A percentile compares a stretch with the other conserved stretches of the same genome.
These are phyloP conservation scores for Amphiprion clarkii DNA, from an alignment of 2,797 vertebrate species.

Conservation along the genomic window DNA sequence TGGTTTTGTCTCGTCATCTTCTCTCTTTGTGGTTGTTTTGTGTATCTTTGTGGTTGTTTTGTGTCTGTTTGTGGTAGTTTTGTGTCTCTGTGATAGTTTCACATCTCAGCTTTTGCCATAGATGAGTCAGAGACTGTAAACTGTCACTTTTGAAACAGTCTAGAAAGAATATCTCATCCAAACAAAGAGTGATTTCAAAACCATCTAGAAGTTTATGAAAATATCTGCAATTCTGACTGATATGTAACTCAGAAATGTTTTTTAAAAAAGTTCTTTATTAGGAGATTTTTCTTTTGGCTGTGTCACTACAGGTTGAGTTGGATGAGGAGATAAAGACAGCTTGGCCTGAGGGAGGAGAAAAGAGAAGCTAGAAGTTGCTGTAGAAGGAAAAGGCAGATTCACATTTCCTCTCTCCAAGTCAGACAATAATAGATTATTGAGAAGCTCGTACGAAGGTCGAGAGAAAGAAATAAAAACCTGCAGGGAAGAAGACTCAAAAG, in stretches of 20 bases:
- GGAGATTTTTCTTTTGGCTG: background rate
- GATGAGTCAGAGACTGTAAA: constrained; percentile 15
- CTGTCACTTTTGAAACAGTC: background rate
- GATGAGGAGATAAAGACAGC: background rate
- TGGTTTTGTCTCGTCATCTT: no score
- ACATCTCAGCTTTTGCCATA: background rate
- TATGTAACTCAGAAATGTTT: no score
- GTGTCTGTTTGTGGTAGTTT: no score
- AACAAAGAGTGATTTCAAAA: no score
- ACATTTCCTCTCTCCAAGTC: constrained; percentile 15
- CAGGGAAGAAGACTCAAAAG: background rate
- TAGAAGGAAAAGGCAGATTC: constrained; percentile 38
- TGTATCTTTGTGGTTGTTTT: no score
- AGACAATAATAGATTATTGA: constrained; percentile 33
- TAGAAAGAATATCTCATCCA: background rate
- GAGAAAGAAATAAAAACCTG: constrained; percentile 29
- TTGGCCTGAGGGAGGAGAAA: constrained; percentile 21
- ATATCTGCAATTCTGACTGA: no score
- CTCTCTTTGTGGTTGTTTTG: no score
- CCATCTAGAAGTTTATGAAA: no score
- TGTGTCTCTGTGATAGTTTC: background rate
- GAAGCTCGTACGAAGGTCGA: constrained; percentile 22
- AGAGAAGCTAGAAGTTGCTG: constrained; percentile 8
- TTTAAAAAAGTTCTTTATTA: background rate
- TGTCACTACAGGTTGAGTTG: background rate